Evolutionary conservation across 2,797 vertebrate species (phyloP).

Genomic region (Sciurus vulgaris): DNA sequence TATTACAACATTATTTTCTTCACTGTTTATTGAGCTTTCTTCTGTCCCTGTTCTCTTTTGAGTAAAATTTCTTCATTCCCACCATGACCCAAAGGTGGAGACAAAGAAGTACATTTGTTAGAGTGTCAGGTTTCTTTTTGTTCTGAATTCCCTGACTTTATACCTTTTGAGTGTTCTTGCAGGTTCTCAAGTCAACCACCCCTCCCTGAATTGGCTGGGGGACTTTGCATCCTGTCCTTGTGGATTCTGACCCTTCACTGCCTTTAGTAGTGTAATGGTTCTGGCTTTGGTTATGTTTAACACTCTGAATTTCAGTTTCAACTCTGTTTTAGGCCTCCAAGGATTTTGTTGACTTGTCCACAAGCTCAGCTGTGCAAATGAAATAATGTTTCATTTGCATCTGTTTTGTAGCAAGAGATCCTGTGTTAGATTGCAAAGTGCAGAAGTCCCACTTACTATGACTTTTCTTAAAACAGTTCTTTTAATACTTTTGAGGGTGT

Average conservation of each 20-base stretch:
- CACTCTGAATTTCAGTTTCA: not conserved
- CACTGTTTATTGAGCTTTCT: slow-evolving; percentile 33
- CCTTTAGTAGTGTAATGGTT: not conserved
- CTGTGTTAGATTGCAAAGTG: slow-evolving; percentile 50
- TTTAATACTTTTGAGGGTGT: slow-evolving; percentile 40
- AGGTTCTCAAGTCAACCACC: not conserved
- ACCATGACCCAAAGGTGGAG: not conserved
- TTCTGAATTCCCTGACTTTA: not conserved
- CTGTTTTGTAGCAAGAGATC: slow-evolving; percentile 46
- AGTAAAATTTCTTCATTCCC: slow-evolving; percentile 28
- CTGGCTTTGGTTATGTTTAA: not conserved
- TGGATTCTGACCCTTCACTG: not conserved
- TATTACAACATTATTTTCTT: slow-evolving; percentile 27
- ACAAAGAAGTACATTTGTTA: not conserved
- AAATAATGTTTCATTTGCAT: slow-evolving; percentile 39
- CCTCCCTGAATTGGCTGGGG: not conserved
- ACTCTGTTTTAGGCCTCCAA: not conserved
- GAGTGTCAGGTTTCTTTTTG: not conserved
- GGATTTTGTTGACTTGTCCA: slow-evolving; percentile 21
- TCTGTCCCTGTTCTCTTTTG: not conserved
- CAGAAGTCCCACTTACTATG: not conserved
- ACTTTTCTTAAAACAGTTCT: slow-evolving; percentile 53
- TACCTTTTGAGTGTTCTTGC: not conserved
- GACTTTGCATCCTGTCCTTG: not conserved
- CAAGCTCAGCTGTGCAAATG: not conserved